Base-by-base conservation (phyloP, 2,888 invertebrate genomes). In the Pseudanteris insignis region DNA sequence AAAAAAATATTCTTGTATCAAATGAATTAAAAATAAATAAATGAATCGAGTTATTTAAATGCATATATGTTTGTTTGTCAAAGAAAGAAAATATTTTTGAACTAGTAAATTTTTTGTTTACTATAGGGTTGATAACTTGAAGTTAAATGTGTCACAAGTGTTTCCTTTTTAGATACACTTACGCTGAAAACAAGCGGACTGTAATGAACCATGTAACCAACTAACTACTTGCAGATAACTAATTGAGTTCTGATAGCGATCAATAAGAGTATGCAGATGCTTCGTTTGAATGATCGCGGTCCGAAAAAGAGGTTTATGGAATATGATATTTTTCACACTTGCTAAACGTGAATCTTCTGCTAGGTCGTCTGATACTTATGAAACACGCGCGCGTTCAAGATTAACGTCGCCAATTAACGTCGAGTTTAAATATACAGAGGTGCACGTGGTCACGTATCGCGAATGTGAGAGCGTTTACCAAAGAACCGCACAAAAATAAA, bases 381-480 rank as follows among this genome's bases (percentile, higher is more conserved):
- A 25, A 37, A 38, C 30, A 18, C 29, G n/a, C 12, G 30, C 37
- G 12, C 54, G 26, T 11, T 24, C 10, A 25, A 24, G 9, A 32
- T 34, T 43, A 57, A 57, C 48, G n/a, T 43, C 47, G 44, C 57
- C 57, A 58, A 58, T 58, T 58, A 58, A 50, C 38, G 57, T 58
- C 50, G 28, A 37, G 41, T 38, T 25, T 9, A 48, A 43, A 50
- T 50, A 37, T 43, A 48, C 28, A 11, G 50, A 30, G 28, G 28
- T 29, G 34, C 57, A 37, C 57, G 43, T 57, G 50, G 48, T 38
- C 12, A n/a, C 25, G 37, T 29, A 18, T 43, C 43, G 13, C 30
- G 13, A 34, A 34, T 34, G 29, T 34, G 15, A 41, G 29, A 11
- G 32, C 10, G 25, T 37, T 32, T 13, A 30, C 53, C 28, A 13